Evolutionary conservation across 2,797 vertebrate species (phyloP).

Genomic region (Brachyrhaphis roseni): DNA sequence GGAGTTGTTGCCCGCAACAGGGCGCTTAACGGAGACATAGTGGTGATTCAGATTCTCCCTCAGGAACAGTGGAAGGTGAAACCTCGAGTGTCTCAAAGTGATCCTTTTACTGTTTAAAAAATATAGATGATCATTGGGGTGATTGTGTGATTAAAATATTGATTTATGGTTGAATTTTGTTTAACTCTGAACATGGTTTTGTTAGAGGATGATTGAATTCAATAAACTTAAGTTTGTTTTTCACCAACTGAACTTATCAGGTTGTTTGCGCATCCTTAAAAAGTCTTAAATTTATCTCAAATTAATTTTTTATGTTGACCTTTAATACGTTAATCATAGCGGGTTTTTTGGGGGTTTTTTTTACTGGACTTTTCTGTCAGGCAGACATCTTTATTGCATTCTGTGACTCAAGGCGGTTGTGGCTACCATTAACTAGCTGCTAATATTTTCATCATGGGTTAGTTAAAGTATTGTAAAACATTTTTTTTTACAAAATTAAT

Average conservation of each 20-base stretch:
- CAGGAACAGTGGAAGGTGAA: constrained; percentile 94
- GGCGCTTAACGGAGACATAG: constrained; percentile 93
- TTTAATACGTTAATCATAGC: too few relatives aligned
- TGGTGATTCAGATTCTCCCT: constrained; percentile 90
- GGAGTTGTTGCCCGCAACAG: constrained; percentile 93
- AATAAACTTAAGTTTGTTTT: not conserved
- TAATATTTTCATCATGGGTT: too few relatives aligned
- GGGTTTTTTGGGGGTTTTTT: too few relatives aligned
- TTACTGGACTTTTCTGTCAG: too few relatives aligned
- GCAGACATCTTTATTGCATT: too few relatives aligned
- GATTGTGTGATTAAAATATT: not conserved
- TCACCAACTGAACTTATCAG: not conserved
- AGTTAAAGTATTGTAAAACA: too few relatives aligned
- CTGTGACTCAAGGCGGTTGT: too few relatives aligned
- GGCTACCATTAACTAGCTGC: too few relatives aligned
- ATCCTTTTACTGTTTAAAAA: not conserved
- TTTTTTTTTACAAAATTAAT: too few relatives aligned
- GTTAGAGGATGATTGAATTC: not conserved
- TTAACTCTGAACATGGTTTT: not conserved
- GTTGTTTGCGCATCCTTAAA: too few relatives aligned
- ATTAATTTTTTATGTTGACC: too few relatives aligned
- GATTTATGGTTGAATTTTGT: not conserved
- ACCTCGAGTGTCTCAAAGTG: accelerated
- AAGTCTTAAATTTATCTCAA: too few relatives aligned
- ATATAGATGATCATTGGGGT: not conserved